A percentile compares a stretch with the other conserved stretches of the same genome.
Conservation (phyloP, 2,797 vertebrate genomes). For the Crenichthys baileyi region DNA sequence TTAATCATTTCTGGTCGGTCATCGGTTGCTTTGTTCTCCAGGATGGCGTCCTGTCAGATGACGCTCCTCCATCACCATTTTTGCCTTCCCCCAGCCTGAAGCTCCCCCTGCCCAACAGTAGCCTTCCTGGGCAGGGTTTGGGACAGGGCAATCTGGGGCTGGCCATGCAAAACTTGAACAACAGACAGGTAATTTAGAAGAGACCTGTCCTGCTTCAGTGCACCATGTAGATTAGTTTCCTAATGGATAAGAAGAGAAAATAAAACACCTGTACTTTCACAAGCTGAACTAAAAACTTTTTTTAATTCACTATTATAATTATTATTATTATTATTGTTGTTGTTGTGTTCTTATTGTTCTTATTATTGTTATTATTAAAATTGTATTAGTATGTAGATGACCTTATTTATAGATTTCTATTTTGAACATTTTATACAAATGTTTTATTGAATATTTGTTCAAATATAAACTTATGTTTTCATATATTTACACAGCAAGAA, state of each 20-base stretch:
- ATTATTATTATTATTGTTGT: no score
- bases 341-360: background rate
- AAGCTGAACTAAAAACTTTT: background rate
- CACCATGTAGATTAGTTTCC: background rate
- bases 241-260: background rate
- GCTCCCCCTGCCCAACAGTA: conserved; percentile 96
- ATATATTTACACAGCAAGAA: no score
- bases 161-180: conserved; percentile 99
- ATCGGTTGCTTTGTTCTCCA: conserved; percentile 77
- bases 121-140: conserved; percentile 96
- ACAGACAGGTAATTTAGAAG: conserved; percentile 90
- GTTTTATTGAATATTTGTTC: no score
- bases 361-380: no score
- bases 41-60: conserved; percentile 96
- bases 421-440: no score
- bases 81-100: conserved; percentile 99
- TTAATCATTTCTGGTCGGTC: background rate
- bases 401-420: no score
- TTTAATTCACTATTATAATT: background rate
- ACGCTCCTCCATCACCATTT: conserved; percentile 97
- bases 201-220: background rate
- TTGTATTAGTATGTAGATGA: no score
- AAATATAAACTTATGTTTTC: no score
- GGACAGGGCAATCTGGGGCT: conserved; percentile 95
- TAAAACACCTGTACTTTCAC: background rate